These are phyloP conservation scores for Eptatretus atami DNA, from an alignment of 2,797 vertebrate genomes.

Conservation along the genomic window DNA sequence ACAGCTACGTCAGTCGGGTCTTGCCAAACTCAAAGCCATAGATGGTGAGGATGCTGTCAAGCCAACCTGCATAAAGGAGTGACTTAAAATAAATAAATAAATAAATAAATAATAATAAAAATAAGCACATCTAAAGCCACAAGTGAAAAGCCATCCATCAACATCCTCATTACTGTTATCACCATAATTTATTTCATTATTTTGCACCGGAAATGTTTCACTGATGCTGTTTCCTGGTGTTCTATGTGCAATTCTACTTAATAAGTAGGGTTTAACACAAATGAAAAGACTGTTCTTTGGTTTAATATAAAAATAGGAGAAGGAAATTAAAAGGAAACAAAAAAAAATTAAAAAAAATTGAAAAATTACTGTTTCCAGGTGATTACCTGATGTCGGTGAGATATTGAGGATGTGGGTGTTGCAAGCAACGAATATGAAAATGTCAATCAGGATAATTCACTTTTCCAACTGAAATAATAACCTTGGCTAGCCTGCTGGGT, in stretches of 20 bases:
- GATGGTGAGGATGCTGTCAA: constrained; percentile 20
- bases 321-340: too few species aligned
- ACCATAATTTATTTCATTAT: neutral
- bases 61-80: constrained; percentile 17
- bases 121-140: neutral
- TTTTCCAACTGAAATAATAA: constrained; percentile 16
- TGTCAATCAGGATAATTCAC: constrained; percentile 18
- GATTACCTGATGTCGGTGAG: constrained; percentile 20
- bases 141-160: neutral
- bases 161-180: neutral
- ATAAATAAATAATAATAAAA: neutral
- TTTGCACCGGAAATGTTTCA: too few species aligned
- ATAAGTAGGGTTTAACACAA: too few species aligned
- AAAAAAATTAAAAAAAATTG: too few species aligned
- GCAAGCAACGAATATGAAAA: constrained; percentile 22
- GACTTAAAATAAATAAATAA: neutral
- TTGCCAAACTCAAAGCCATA: constrained; percentile 24
- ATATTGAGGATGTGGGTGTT: constrained; percentile 22
- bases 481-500: constrained; percentile 12
- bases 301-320: too few species aligned
- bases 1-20: constrained; percentile 14
- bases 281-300: too few species aligned
- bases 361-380: too few species aligned
- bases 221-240: too few species aligned
- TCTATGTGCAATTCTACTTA: too few species aligned